A percentile compares a stretch with the other conserved stretches of the same genome.
These are phyloP conservation scores for Diaprepes abbreviatus DNA, from an alignment of 2,888 invertebrate genomes.

Conservation along the genomic window DNA sequence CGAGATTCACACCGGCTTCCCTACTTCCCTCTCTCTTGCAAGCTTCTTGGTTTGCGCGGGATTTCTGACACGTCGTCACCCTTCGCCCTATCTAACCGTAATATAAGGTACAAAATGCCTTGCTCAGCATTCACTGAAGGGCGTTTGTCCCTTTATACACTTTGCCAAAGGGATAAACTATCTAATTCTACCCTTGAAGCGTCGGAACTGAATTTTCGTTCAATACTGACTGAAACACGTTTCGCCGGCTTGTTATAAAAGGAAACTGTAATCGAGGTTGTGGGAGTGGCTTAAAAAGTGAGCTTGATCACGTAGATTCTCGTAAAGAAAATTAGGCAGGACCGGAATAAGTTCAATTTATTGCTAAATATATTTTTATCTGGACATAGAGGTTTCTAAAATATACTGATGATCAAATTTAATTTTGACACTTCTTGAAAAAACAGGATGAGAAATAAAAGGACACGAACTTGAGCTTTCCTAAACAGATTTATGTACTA, in stretches of 20 bases:
- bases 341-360: background rate
- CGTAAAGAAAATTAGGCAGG: background rate
- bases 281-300: background rate
- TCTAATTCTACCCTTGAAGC: background rate
- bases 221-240: constrained; percentile 11
- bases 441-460: too few relatives aligned
- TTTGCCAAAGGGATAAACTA: background rate
- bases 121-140: background rate
- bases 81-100: background rate
- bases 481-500: too few relatives aligned
- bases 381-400: too few relatives aligned
- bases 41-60: constrained; percentile 33
- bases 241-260: constrained; percentile 15
- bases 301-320: background rate
- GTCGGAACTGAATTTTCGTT: constrained; percentile 3
- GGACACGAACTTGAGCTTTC: too few relatives aligned
- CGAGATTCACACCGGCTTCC: constrained; percentile 36
- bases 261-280: constrained; percentile 24
- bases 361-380: too few relatives aligned
- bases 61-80: constrained; percentile 32
- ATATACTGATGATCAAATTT: too few relatives aligned
- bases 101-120: constrained; percentile 6
- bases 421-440: too few relatives aligned
- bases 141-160: background rate
- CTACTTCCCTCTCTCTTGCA: constrained; percentile 35